Evolutionary conservation across 2,797 vertebrate genomes (phyloP), one percentile per base, ranked within the genome.

Genomic region (Nyctibius grandis): DNA sequence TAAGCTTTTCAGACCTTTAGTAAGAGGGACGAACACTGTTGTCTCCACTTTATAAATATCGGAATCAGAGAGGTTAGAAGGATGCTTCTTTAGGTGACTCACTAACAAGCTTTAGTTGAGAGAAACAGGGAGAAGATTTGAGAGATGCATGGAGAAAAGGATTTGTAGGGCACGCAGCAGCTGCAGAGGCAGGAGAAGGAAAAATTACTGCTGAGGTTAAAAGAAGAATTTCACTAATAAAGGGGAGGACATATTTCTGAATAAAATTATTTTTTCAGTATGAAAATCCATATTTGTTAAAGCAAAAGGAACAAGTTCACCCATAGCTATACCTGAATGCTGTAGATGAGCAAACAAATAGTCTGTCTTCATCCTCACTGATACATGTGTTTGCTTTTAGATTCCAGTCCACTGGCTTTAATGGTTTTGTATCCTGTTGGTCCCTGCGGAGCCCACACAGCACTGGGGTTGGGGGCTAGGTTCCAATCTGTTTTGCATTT

Each of bases 141-240:
- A 59, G 64, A 67, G 48, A 19, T 31, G 15, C 45, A 40, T 13
- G 11, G 29, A 80, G 56, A 75, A 84, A 68, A 73, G 48, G 23
- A 80, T 80, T 89, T 85, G 15, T 53, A 79, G n/a, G 11, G 4
- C 15, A 26, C 3, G 0, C 26, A 83, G 29, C 15, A 51, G 15
- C 23, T 85, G 23, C 33, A 54, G 29, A 54, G 17, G 25, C 50
- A 47, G n/a, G 54, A 92, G 57, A 34, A 59, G 21, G n/a, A 79
- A 61, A 84, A 79, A 70, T 9, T 77, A 77, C 33, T 74, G 29
- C 48, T 78, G 63, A 67, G 13, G 38, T 85, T 80, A 74, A 91
- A 94, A 79, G 53, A 92, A 80, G 28, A 74, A 88, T 57, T 85
- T 63, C 16, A 17, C 31, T 91, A 68, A 68, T 72, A 75, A 92